Conservation (phyloP, 1,140 invertebrate species). For the Drosophila watanabei region DNA sequence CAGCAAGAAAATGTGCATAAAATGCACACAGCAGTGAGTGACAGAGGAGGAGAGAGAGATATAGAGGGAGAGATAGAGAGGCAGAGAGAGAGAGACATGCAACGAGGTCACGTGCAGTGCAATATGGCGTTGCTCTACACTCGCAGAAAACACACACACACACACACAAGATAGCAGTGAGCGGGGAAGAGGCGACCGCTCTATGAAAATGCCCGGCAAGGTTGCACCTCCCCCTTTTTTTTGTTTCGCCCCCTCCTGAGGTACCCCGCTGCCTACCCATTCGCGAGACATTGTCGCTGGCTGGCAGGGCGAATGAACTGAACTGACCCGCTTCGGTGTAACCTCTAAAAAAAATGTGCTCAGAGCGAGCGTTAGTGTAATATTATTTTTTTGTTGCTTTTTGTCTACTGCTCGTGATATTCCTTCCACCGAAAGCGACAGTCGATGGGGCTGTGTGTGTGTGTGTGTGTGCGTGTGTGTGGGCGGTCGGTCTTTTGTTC, state of each 20-base stretch:
- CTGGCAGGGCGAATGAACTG: slow-evolving; percentile 79
- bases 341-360: slow-evolving; percentile 75
- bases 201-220: slow-evolving; percentile 63
- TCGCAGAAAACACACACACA: slow-evolving; percentile 19
- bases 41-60: neutral
- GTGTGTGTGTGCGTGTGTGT: slow-evolving; percentile 6
- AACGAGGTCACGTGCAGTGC: slow-evolving; percentile 80
- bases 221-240: slow-evolving; percentile 32
- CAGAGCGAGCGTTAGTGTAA: slow-evolving; percentile 10
- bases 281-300: slow-evolving; percentile 49
- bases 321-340: slow-evolving; percentile 81
- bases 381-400: slow-evolving; percentile 3
- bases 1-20: slow-evolving; percentile 64
- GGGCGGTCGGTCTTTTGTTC: slow-evolving; percentile 24
- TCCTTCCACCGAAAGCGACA: slow-evolving; percentile 14
- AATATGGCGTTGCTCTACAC: slow-evolving; percentile 71
- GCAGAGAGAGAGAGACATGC: slow-evolving; percentile 44
- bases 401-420: slow-evolving; percentile 33
- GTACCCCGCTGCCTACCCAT: neutral
- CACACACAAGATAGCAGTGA: slow-evolving; percentile 28
- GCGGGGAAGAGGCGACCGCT: neutral
- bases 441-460: neutral
- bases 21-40: slow-evolving; percentile 29
- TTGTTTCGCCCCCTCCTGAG: neutral
- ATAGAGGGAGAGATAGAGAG: neutral